Evolutionary conservation across 2,888 invertebrate genomes (phyloP).

Genomic region (Diarsia rubi): DNA sequence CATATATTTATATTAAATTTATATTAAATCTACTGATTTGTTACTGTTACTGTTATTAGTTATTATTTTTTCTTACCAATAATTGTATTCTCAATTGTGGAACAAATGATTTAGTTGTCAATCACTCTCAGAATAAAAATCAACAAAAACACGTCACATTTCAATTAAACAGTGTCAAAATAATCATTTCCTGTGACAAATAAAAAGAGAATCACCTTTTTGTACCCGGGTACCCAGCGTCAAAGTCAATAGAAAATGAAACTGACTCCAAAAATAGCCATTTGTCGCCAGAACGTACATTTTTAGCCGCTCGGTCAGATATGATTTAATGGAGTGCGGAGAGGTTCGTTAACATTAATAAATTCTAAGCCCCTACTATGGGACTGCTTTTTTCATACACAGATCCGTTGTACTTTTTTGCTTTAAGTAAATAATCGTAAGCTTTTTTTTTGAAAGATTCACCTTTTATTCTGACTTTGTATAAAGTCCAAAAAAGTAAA

Average conservation of each 20-base stretch:
- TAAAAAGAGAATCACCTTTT: constrained; percentile 39
- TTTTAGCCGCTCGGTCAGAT: constrained; percentile 88
- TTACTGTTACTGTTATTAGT: too few relatives aligned
- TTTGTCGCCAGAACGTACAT: constrained; percentile 81
- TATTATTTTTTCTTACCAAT: too few relatives aligned
- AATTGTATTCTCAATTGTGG: too few relatives aligned
- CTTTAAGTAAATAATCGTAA: background rate
- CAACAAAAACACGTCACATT: constrained; percentile 9
- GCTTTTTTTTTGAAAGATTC: background rate
- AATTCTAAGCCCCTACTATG: constrained; percentile 80
- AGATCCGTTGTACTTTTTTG: background rate
- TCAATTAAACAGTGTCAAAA: constrained; percentile 43
- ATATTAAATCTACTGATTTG: background rate
- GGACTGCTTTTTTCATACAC: background rate
- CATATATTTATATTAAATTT: too few relatives aligned
- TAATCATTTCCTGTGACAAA: constrained; percentile 45
- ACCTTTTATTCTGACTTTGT: background rate
- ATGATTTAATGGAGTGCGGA: constrained; percentile 88
- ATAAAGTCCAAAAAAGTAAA: background rate
- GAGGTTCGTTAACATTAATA: constrained; percentile 88
- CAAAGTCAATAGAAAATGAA: constrained; percentile 67
- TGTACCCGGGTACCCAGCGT: constrained; percentile 22
- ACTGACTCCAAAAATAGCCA: constrained; percentile 75
- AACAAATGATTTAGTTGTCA: background rate
- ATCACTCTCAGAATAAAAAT: background rate